Evolutionary conservation across 2,797 vertebrate genomes (phyloP).

Genomic region (Tragopan temminckii): DNA sequence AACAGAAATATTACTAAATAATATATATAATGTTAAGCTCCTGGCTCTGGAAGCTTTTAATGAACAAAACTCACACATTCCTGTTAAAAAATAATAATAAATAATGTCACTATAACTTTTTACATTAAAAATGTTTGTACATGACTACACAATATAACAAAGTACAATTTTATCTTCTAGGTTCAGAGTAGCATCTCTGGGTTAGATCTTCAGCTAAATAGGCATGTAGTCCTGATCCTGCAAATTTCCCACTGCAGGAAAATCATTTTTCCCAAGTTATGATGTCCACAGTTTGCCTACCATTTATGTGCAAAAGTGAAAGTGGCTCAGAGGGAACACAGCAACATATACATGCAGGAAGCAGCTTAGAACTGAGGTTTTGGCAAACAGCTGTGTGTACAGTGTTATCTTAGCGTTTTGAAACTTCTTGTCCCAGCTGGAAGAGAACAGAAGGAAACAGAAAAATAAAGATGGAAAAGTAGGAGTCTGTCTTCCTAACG

Average conservation of each 20-base stretch:
- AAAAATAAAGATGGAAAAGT: constrained; percentile 27
- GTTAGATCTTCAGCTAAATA: constrained; percentile 27
- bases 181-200: constrained; percentile 38
- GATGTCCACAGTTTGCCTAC: not conserved
- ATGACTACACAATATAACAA: constrained; percentile 59
- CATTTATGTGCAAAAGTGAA: constrained; percentile 31
- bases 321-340: not conserved
- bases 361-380: not conserved
- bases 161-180: constrained; percentile 30
- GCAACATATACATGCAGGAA: constrained; percentile 53
- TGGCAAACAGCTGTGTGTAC: not conserved
- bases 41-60: constrained; percentile 57
- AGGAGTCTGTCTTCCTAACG: not conserved
- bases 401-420: not conserved
- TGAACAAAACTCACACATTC: constrained; percentile 37
- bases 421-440: not conserved
- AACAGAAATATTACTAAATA: constrained; percentile 73
- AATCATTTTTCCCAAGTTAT: not conserved
- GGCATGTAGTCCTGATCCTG: not conserved
- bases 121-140: constrained; percentile 72
- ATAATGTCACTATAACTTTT: constrained; percentile 56
- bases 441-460: not conserved
- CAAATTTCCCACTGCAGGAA: not conserved
- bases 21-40: constrained; percentile 45
- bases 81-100: constrained; percentile 78